A percentile compares a stretch with the other conserved stretches of the same genome.
Conservation (phyloP, 2,113 vertebrate species). For the Zosterops pallidus region DNA sequence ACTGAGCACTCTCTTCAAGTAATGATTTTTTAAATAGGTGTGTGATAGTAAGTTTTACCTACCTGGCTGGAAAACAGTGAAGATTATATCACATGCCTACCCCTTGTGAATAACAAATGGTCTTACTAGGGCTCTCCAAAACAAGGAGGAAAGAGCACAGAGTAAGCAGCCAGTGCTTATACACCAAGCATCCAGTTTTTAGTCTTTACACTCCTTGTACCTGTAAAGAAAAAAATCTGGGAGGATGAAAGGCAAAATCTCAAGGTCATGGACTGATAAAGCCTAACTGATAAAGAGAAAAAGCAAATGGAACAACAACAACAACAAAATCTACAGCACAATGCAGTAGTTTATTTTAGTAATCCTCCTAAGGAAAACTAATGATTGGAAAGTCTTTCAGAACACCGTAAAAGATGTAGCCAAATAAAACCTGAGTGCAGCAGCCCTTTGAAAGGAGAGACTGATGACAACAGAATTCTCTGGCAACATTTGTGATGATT, state of each 20-base stretch:
- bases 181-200: background rate
- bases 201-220: background rate
- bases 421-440: background rate
- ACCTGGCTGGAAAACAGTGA: background rate
- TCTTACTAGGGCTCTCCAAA: background rate
- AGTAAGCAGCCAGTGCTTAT: background rate
- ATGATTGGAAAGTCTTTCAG: background rate
- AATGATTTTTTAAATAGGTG: background rate
- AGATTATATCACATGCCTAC: background rate
- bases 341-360: background rate
- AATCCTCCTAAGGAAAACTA: background rate
- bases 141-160: background rate
- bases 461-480: background rate
- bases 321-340: rapidly evolving
- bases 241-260: background rate
- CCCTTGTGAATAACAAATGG: background rate
- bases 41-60: background rate
- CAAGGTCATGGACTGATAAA: background rate
- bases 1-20: background rate
- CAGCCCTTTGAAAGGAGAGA: background rate
- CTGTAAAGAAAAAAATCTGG: background rate
- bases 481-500: background rate
- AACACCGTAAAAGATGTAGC: background rate
- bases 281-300: background rate
- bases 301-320: background rate